phyloP scores from a whole-genome alignment of 2,888 invertebrate genomes.

The Drosophila nr. fundita region DNA sequence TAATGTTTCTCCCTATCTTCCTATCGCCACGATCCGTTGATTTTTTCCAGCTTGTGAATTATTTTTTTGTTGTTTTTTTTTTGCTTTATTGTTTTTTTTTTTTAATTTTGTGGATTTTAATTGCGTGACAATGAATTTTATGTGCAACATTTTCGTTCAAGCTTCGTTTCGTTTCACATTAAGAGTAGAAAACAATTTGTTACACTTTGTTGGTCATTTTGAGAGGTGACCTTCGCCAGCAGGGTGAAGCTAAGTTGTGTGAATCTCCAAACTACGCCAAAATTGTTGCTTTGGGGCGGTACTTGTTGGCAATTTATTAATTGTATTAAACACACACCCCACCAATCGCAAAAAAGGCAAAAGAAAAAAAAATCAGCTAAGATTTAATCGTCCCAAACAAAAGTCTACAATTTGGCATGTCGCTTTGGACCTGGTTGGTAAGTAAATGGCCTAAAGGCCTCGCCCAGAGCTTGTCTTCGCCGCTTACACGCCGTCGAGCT shows the following conservation, averaged over 20 bases:
- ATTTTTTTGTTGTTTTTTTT: constrained; percentile 7
- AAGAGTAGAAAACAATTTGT: constrained; percentile 34
- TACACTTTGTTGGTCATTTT: constrained; percentile 42
- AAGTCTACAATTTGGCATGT: constrained; percentile 56
- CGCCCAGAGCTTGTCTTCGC: constrained; percentile 23
- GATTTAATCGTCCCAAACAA: constrained; percentile 37
- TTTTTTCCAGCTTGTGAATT: constrained; percentile 66
- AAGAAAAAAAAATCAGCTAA: constrained; percentile 14
- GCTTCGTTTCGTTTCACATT: constrained; percentile 35
- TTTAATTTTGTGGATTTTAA: constrained; percentile 48
- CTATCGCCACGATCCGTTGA: constrained; percentile 51
- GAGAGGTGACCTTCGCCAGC: constrained; percentile 41
- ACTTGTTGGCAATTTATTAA: constrained; percentile 43
- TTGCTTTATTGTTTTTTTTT: background rate
- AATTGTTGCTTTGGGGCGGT: constrained; percentile 25
- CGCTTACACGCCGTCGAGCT: constrained; percentile 22
- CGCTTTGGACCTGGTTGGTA: constrained; percentile 8
- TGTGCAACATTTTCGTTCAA: constrained; percentile 59
- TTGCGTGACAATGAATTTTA: constrained; percentile 75
- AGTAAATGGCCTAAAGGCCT: constrained; percentile 28
- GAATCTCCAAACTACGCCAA: constrained; percentile 13
- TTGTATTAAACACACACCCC: constrained; percentile 53
- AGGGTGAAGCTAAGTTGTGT: constrained; percentile 19
- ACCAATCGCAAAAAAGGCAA: constrained; percentile 15
- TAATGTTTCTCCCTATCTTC: constrained; percentile 28